Conservation (phyloP, 2,113 vertebrate species). For the Pomatorhinus ruficollis region DNA sequence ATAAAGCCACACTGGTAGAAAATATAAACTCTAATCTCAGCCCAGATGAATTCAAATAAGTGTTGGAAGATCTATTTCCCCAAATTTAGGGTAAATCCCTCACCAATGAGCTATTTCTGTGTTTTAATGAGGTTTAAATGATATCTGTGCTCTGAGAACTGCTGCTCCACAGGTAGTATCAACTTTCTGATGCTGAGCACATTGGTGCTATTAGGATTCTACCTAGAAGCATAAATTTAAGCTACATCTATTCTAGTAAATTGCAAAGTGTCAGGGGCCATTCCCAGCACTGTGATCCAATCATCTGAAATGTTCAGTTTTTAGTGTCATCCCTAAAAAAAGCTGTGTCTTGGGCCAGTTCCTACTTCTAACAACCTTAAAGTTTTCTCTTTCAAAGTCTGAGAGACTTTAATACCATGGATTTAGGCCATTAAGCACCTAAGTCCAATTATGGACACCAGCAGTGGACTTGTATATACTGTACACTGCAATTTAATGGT, state of each 20-base stretch:
- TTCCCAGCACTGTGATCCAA: neutral
- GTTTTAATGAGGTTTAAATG: constrained; percentile 14
- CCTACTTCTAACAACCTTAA: neutral
- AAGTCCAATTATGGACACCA: neutral
- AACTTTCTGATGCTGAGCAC: neutral
- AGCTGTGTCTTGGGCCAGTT: neutral
- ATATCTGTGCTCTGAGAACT: neutral
- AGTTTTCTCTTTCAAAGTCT: neutral
- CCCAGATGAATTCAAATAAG: neutral
- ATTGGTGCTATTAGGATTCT: neutral
- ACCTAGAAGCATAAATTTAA: neutral
- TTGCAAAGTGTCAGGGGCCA: neutral
- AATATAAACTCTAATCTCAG: neutral
- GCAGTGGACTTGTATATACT: neutral
- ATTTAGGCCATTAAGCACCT: neutral
- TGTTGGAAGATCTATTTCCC: neutral
- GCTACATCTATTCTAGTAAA: neutral
- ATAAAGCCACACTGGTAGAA: neutral
- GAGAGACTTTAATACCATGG: neutral
- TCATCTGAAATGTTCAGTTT: neutral
- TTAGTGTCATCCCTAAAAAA: neutral
- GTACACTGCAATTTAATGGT: neutral
- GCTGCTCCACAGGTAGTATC: neutral
- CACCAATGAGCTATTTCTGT: neutral
- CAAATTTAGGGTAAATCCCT: neutral